Evolutionary conservation across 2,113 vertebrate genomes (phyloP).

Genomic region (Chionodraco myersi): DNA sequence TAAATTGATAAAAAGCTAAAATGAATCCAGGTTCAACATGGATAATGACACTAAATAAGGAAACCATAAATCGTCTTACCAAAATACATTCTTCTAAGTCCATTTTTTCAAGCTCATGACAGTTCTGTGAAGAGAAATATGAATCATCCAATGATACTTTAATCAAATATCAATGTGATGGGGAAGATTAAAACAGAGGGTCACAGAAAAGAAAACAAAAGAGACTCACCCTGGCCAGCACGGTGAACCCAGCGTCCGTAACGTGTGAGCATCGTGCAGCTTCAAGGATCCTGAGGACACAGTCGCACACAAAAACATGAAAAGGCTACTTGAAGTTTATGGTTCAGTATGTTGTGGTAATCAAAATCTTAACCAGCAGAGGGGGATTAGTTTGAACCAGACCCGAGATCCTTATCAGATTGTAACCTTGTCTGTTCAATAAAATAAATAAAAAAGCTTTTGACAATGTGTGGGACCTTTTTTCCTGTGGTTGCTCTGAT

Average conservation of each 20-base stretch:
- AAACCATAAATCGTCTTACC: constrained; percentile 81
- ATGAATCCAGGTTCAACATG: neutral
- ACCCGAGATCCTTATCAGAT: neutral
- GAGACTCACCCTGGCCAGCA: constrained; percentile 89
- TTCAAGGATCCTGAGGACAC: constrained; percentile 89
- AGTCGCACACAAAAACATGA: constrained; percentile 45
- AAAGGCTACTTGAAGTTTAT: neutral
- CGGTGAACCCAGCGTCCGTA: constrained; percentile 92
- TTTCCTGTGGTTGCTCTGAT: neutral
- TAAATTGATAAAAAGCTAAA: neutral
- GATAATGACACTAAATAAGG: neutral
- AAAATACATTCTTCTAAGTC: constrained; percentile 95
- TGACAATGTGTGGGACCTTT: neutral
- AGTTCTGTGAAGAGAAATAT: constrained; percentile 82
- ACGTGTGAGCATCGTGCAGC: constrained; percentile 93
- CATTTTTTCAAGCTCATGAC: constrained; percentile 96
- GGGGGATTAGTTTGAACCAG: neutral
- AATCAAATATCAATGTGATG: neutral
- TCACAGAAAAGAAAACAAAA: neutral
- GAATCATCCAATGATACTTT: neutral
- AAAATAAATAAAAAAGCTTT: neutral
- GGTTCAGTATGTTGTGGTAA: neutral
- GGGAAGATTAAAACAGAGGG: neutral
- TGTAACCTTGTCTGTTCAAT: neutral
- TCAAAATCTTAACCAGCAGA: neutral